Evolutionary conservation across 2,888 invertebrate genomes (phyloP).

Genomic region (Thera britannica): DNA sequence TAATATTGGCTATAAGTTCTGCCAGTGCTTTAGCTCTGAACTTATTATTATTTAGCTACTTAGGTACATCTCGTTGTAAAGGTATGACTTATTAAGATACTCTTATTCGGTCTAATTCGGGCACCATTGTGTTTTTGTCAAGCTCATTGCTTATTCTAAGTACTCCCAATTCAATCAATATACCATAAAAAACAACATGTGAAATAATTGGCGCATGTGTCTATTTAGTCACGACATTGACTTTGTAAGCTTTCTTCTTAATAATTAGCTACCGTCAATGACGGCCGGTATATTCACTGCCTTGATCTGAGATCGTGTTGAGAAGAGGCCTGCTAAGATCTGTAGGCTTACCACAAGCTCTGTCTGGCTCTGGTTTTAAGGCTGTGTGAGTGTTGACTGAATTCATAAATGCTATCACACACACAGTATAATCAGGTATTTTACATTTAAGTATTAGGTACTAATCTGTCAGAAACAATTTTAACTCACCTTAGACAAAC

Average conservation of each 20-base stretch:
- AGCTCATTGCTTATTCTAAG: constrained; percentile 11
- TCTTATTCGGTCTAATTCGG: neutral
- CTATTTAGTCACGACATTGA: constrained; percentile 50
- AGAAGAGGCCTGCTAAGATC: no score
- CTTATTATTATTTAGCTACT: no score
- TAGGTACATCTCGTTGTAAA: neutral
- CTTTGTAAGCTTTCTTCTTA: constrained; percentile 36
- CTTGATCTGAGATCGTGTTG: neutral
- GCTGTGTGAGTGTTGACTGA: no score
- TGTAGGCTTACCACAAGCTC: no score
- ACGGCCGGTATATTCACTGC: neutral
- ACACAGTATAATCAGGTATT: no score
- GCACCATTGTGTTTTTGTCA: constrained; percentile 15
- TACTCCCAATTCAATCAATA: constrained; percentile 33
- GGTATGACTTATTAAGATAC: neutral
- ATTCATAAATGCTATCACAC: no score
- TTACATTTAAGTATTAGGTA: no score
- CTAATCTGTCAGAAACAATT: no score
- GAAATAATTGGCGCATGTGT: constrained; percentile 42
- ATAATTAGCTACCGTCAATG: neutral
- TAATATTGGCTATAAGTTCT: no score
- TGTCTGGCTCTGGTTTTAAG: no score
- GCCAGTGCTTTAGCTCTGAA: no score
- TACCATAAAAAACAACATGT: constrained; percentile 36
- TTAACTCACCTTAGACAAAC: no score